Evolutionary conservation across 1,140 invertebrate species (phyloP).

Genomic region (Drosophila novamexicana): DNA sequence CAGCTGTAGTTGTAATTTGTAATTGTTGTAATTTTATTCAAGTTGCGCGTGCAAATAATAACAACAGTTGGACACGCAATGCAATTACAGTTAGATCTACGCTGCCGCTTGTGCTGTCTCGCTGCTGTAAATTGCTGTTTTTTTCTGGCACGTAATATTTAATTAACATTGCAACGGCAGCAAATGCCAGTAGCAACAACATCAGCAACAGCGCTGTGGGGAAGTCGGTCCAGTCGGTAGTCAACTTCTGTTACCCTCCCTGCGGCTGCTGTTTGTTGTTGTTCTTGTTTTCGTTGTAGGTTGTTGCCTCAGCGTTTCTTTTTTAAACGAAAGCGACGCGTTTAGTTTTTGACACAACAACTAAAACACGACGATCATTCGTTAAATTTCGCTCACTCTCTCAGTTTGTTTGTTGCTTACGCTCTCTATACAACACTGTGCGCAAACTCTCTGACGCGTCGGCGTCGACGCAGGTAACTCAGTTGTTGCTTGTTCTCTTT

Average conservation of each 20-base stretch:
- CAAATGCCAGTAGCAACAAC: slow-evolving; percentile 29
- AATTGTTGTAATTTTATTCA: slow-evolving; percentile 29
- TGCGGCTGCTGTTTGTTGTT: slow-evolving; percentile 28
- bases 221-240: slow-evolving; percentile 5
- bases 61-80: slow-evolving; percentile 70
- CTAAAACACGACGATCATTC: slow-evolving; percentile 22
- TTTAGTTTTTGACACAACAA: slow-evolving; percentile 69
- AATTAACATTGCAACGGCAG: slow-evolving; percentile 69
- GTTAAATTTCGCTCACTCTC: slow-evolving; percentile 35
- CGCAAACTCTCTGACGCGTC: slow-evolving; percentile 21
- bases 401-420: neutral
- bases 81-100: slow-evolving; percentile 73
- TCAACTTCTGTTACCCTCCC: slow-evolving; percentile 64
- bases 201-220: neutral
- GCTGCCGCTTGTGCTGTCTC: slow-evolving; percentile 17
- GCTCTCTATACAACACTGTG: slow-evolving; percentile 6
- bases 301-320: slow-evolving; percentile 51
- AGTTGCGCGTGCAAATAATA: slow-evolving; percentile 58
- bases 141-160: slow-evolving; percentile 74
- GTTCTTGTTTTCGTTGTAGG: slow-evolving; percentile 21
- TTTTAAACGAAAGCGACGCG: slow-evolving; percentile 75
- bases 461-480: slow-evolving; percentile 59
- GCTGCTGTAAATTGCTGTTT: slow-evolving; percentile 69
- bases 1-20: slow-evolving; percentile 37
- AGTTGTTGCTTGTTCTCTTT: slow-evolving; percentile 25